Evolutionary conservation across 2,888 invertebrate genomes (phyloP).

Genomic region (Apamea anceps): DNA sequence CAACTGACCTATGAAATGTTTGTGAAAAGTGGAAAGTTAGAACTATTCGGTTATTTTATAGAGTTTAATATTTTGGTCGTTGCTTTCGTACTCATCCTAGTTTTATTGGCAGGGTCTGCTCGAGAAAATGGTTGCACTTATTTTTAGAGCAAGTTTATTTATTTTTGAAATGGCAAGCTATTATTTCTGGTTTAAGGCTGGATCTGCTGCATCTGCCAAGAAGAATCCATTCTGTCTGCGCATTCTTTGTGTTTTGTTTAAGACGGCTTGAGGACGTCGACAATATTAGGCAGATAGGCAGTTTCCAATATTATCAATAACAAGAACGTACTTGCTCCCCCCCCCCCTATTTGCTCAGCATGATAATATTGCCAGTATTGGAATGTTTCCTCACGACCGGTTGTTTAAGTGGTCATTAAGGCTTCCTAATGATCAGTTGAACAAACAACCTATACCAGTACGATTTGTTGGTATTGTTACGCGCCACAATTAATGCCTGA

Average conservation of each 20-base stretch:
- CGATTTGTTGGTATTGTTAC: background rate
- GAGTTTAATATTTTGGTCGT: slow-evolving; percentile 39
- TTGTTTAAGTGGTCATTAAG: background rate
- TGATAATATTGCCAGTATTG: slow-evolving; percentile 1
- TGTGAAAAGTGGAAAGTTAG: slow-evolving; percentile 47
- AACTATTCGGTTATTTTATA: slow-evolving; percentile 37
- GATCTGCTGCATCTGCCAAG: background rate
- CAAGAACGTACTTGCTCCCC: no score
- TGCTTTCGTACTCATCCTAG: slow-evolving; percentile 36
- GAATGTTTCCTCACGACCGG: background rate
- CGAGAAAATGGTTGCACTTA: slow-evolving; percentile 29
- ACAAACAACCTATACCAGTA: background rate
- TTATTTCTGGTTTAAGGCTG: background rate
- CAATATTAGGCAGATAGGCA: background rate
- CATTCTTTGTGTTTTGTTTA: background rate
- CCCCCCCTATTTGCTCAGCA: background rate
- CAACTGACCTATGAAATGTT: slow-evolving; percentile 52
- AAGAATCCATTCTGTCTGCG: background rate
- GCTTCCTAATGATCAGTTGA: slow-evolving; percentile 1
- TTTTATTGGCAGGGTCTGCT: slow-evolving; percentile 35
- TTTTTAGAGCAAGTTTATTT: slow-evolving; percentile 24
- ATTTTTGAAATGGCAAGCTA: slow-evolving; percentile 3
- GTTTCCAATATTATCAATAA: background rate
- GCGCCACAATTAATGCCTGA: no score
- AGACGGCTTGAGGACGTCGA: background rate